Conservation (phyloP, 2,888 invertebrate species). For the Orthosia gothica region DNA sequence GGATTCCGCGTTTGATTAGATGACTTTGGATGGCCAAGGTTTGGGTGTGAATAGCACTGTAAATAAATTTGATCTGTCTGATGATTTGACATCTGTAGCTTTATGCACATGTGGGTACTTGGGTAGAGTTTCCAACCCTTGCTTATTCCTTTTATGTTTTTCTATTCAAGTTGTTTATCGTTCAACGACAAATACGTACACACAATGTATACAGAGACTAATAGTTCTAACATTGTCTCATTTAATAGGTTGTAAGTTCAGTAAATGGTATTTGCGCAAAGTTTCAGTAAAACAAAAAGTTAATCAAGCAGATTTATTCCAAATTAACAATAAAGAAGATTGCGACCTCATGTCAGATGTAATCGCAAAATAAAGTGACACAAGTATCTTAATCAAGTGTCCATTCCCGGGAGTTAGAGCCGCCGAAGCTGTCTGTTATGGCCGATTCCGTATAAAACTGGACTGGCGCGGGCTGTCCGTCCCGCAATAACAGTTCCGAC, state of each 20-base stretch:
- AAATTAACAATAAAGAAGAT: constrained; percentile 86
- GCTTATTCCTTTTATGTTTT: constrained; percentile 1
- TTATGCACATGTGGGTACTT: constrained; percentile 4
- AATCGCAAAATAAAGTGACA: constrained; percentile 89
- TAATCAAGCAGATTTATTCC: constrained; percentile 78
- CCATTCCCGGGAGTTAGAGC: constrained; percentile 87
- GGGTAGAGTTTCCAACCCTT: neutral
- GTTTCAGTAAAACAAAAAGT: constrained; percentile 59
- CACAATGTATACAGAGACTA: constrained; percentile 6
- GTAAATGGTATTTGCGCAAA: constrained; percentile 52
- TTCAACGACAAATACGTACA: constrained; percentile 19
- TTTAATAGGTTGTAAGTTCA: constrained; percentile 30
- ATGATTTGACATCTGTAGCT: constrained; percentile 23
- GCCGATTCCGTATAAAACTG: constrained; percentile 86
- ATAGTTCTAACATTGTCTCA: constrained; percentile 25
- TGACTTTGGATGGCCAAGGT: constrained; percentile 68
- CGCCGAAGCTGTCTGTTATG: constrained; percentile 85
- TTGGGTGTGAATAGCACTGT: constrained; percentile 50
- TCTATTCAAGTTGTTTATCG: constrained; percentile 20
- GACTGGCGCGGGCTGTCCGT: constrained; percentile 79
- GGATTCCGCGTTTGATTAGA: constrained; percentile 85
- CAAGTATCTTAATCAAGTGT: constrained; percentile 90
- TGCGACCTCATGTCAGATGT: constrained; percentile 85
- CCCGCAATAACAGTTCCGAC: constrained; percentile 89
- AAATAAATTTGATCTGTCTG: constrained; percentile 45